Conservation (phyloP, 1,140 invertebrate species). For the Amyelois transitella region DNA sequence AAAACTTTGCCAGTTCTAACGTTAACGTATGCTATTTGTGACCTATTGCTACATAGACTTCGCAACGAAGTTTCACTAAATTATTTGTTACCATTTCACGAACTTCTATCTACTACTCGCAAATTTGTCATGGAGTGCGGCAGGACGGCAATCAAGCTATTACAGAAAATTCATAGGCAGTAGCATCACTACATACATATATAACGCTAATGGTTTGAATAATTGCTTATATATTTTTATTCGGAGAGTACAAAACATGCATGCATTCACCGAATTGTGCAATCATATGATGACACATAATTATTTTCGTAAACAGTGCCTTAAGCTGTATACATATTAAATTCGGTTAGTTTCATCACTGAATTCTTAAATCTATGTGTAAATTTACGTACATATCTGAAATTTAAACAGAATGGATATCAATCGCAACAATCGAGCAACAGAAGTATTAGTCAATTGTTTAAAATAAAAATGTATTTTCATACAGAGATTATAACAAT, state of each 20-base stretch:
- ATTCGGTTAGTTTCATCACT: neutral
- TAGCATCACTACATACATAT: neutral
- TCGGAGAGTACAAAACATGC: no score
- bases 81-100: neutral
- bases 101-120: neutral
- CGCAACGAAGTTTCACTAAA: no score
- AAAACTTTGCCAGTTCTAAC: no score
- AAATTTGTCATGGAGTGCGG: neutral
- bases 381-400: neutral
- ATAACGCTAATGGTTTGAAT: neutral
- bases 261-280: no score
- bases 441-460: no score
- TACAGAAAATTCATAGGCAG: neutral
- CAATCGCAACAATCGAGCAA: no score
- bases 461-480: no score
- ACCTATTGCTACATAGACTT: no score
- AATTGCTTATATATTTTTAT: neutral
- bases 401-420: no score
- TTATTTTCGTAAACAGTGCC: neutral
- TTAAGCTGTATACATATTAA: neutral
- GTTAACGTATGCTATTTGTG: no score
- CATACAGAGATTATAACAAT: no score
- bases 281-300: neutral
- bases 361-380: neutral
- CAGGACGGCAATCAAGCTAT: neutral